These are phyloP conservation scores for Lycopodina hypogea DNA, from an alignment of 37 sponge, comb jelly and placozoan species.

Conservation along the genomic window DNA sequence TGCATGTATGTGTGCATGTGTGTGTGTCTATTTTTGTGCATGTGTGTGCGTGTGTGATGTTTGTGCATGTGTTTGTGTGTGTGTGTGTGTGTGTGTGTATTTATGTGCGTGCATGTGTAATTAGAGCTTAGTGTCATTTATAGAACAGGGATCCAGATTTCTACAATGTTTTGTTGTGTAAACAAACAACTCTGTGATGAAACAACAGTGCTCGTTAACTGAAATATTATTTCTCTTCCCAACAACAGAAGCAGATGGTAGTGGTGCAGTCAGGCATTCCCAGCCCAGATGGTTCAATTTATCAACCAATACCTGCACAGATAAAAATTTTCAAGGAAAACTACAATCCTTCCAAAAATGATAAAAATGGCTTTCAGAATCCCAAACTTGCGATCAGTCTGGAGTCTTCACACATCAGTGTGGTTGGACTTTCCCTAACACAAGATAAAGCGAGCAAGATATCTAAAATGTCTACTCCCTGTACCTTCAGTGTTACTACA, in stretches of 20 bases:
- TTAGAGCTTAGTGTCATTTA: too few species aligned
- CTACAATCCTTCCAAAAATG: constrained; percentile 2
- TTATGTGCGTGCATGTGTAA: too few species aligned
- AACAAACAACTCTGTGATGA: too few species aligned
- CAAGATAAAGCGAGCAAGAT: not conserved
- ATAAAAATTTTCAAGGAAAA: constrained; percentile 13
- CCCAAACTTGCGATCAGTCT: not conserved
- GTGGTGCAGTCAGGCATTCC: constrained; percentile 8
- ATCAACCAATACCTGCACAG: constrained; percentile 14
- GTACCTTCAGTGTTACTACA: not conserved
- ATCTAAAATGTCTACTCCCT: not conserved
- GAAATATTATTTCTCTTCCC: not conserved
- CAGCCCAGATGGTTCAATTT: not conserved
- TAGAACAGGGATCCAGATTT: too few species aligned
- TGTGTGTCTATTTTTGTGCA: too few species aligned
- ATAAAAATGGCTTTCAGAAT: not conserved
- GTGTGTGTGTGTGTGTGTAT: too few species aligned
- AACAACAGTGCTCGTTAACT: too few species aligned
- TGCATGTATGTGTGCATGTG: too few species aligned
- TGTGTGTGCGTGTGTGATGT: too few species aligned
- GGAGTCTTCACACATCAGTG: constrained; percentile 1
- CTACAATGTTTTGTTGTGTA: too few species aligned
- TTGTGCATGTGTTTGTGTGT: too few species aligned
- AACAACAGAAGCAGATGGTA: constrained; percentile 7
- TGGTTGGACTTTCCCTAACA: not conserved